phyloP scores from a whole-genome alignment of 2,888 invertebrate genomes.

The Gnatocerus cornutus region DNA sequence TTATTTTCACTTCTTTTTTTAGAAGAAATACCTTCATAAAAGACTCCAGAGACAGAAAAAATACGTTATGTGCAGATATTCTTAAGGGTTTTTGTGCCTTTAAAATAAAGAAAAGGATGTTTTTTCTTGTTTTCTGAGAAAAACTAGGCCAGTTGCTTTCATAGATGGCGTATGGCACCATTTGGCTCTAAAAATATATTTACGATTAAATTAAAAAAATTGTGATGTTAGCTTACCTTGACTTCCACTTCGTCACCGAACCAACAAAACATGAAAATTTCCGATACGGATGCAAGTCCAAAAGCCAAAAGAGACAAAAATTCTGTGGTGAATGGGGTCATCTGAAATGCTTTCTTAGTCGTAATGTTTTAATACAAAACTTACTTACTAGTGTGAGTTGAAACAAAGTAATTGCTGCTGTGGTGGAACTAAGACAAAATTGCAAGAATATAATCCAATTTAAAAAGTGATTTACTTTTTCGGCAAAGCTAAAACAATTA shows the following conservation, averaged over 20 bases:
- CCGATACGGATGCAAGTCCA: not conserved
- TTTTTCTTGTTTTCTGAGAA: conserved; percentile 11
- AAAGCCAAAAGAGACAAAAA: conserved; percentile 20
- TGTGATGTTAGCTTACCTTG: conserved; percentile 26
- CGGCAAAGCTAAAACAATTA: conserved; percentile 21
- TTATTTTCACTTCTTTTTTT: not conserved
- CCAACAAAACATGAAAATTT: conserved; percentile 39
- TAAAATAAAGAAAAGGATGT: conserved; percentile 30
- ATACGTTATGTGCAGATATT: conserved; percentile 16
- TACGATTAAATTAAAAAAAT: not conserved
- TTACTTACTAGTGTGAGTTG: conserved; percentile 26
- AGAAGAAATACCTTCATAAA: conserved; percentile 24
- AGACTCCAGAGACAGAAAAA: conserved; percentile 22
- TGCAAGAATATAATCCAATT: conserved; percentile 20
- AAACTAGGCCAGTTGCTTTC: conserved; percentile 21
- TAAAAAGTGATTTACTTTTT: conserved; percentile 3
- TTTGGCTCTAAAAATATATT: conserved; percentile 21
- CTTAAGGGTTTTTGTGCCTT: conserved; percentile 21
- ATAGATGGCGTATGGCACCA: conserved; percentile 23
- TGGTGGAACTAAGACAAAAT: conserved; percentile 7
- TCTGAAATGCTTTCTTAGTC: not conserved
- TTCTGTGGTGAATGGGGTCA: conserved; percentile 4
- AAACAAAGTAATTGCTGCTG: conserved; percentile 24
- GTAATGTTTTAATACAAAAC: too few relatives aligned
- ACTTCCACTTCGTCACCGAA: conserved; percentile 35